Evolutionary conservation across 2,888 invertebrate genomes (phyloP).

Genomic region (Chirona hameri): DNA sequence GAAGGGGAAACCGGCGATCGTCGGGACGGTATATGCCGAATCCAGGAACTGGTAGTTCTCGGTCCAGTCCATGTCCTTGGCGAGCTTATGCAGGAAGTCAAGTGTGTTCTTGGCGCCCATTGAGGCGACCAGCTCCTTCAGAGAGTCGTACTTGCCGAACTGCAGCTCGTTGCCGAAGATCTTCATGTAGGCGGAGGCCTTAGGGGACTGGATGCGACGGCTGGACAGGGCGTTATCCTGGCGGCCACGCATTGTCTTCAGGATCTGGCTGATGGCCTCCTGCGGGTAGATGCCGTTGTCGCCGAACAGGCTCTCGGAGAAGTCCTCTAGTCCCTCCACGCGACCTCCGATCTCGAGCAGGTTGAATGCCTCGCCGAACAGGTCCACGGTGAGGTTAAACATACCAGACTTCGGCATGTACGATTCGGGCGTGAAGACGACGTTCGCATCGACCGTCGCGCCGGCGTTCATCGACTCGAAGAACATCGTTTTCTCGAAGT

Average conservation of each 20-base stretch:
- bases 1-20: constrained; percentile 77
- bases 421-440: constrained; percentile 81
- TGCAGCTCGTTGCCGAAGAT: constrained; percentile 88
- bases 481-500: constrained; percentile 82
- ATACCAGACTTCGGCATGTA: constrained; percentile 75
- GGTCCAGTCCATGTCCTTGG: constrained; percentile 71
- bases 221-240: constrained; percentile 39
- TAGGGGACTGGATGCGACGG: constrained; percentile 42
- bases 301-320: constrained; percentile 78
- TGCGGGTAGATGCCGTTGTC: constrained; percentile 65
- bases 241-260: constrained; percentile 41
- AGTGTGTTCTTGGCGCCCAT: constrained; percentile 42
- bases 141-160: constrained; percentile 56
- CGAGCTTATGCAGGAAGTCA: constrained; percentile 47
- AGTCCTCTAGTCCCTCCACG: constrained; percentile 80
- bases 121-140: constrained; percentile 40
- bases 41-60: constrained; percentile 83
- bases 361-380: constrained; percentile 88
- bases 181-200: constrained; percentile 61
- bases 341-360: constrained; percentile 72
- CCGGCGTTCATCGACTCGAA: constrained; percentile 83
- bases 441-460: constrained; percentile 73
- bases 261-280: constrained; percentile 44
- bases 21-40: constrained; percentile 80
- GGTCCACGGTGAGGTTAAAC: constrained; percentile 75